These are phyloP conservation scores for Thera britannica DNA, from an alignment of 2,888 invertebrate species.

Conservation along the genomic window DNA sequence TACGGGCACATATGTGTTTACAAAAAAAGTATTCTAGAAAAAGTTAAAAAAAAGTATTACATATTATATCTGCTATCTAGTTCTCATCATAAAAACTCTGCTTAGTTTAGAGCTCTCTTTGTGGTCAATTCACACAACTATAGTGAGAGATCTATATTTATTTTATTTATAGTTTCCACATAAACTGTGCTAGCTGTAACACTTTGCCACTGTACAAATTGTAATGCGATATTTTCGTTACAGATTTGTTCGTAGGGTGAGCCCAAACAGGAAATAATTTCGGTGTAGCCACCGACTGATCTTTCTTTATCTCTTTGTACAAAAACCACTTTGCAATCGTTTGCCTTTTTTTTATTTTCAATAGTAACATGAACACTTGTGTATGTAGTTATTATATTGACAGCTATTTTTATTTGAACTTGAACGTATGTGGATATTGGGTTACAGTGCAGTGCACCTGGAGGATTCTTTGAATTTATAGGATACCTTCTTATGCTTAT, in stretches of 20 bases:
- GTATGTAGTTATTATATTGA: conserved; percentile 58
- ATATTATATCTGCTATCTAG: too few relatives aligned
- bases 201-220: conserved; percentile 54
- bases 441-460: conserved; percentile 51
- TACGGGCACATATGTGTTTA: too few relatives aligned
- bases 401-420: conserved; percentile 39
- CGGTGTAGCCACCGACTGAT: conserved; percentile 70
- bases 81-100: too few relatives aligned
- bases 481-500: conserved; percentile 1
- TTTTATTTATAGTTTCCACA: neutral
- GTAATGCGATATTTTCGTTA: conserved; percentile 79
- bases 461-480: conserved; percentile 42
- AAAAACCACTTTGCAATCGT: conserved; percentile 58
- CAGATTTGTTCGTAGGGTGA: conserved; percentile 79
- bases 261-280: conserved; percentile 75
- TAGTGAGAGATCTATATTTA: too few relatives aligned
- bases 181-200: conserved; percentile 6
- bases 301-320: conserved; percentile 52
- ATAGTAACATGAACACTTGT: conserved; percentile 57
- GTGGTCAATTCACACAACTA: too few relatives aligned
- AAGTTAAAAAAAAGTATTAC: too few relatives aligned
- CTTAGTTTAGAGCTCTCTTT: too few relatives aligned
- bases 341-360: conserved; percentile 53
- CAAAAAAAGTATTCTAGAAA: too few relatives aligned
- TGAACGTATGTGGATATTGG: conserved; percentile 50